Evolutionary conservation across 2,888 invertebrate species (phyloP).

Genomic region (Drosophila cyrtoloma): DNA sequence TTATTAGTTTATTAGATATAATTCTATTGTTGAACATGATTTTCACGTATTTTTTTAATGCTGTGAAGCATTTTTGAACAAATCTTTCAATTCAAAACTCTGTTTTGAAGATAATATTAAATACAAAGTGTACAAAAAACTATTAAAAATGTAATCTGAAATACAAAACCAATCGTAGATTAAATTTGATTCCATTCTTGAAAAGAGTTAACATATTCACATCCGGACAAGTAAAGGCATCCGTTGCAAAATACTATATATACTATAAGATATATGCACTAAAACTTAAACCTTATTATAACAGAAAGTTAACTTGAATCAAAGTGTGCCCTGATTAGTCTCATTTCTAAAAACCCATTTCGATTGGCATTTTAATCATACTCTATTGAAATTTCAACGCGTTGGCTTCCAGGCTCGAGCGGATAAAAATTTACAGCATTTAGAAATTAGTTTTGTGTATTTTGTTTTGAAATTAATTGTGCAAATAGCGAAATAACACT

Average conservation of each 20-base stretch:
- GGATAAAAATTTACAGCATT: slow-evolving; percentile 50
- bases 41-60: neutral
- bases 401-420: slow-evolving; percentile 56
- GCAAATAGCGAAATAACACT: neutral
- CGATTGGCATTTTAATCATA: slow-evolving; percentile 27
- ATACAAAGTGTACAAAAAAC: neutral
- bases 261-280: neutral
- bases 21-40: neutral
- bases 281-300: neutral
- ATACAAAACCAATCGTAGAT: neutral
- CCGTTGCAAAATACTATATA: neutral
- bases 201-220: neutral
- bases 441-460: slow-evolving; percentile 39
- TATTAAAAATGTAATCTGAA: neutral
- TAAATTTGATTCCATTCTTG: neutral
- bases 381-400: slow-evolving; percentile 67
- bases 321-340: slow-evolving; percentile 19
- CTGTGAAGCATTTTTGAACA: neutral
- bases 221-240: neutral
- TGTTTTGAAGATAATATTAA: neutral
- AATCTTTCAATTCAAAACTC: neutral
- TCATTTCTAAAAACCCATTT: neutral
- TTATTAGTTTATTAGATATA: neutral
- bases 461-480: slow-evolving; percentile 30
- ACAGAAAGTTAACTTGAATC: neutral